A percentile compares a stretch with the other conserved stretches of the same genome.
phyloP scores from a whole-genome alignment of 1,140 invertebrate species.

The Papilio helenus region DNA sequence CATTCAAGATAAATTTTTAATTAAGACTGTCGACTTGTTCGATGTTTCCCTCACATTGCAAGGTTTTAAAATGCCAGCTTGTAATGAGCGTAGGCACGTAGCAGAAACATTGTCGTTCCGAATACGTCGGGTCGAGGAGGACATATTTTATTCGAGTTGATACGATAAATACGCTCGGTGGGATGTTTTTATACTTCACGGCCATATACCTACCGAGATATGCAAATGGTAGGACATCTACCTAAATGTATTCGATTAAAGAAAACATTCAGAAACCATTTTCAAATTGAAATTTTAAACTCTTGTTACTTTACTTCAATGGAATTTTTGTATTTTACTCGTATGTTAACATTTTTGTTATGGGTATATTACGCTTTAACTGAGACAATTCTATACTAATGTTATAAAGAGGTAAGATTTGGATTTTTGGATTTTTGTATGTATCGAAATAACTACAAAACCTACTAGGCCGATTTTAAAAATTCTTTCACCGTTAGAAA shows the following conservation, averaged over 20 bases:
- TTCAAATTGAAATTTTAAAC: background rate
- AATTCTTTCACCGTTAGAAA: too few species aligned
- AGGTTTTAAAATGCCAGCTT: background rate
- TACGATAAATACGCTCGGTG: constrained; percentile 41
- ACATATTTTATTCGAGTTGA: constrained; percentile 46
- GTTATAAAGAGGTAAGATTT: too few species aligned
- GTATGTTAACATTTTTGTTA: too few species aligned
- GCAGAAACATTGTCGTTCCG: constrained; percentile 45
- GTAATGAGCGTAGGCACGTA: constrained; percentile 19
- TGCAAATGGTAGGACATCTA: constrained; percentile 28
- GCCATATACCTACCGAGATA: constrained; percentile 6
- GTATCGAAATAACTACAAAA: too few species aligned
- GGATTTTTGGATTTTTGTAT: too few species aligned
- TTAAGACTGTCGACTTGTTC: constrained; percentile 42
- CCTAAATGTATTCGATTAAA: constrained; percentile 14
- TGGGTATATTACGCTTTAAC: too few species aligned
- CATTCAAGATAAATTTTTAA: constrained; percentile 42
- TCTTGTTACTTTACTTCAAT: background rate
- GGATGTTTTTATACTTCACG: constrained; percentile 46
- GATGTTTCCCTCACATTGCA: background rate
- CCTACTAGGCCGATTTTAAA: too few species aligned
- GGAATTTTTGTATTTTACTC: too few species aligned
- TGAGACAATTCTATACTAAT: too few species aligned
- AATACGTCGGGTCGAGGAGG: constrained; percentile 40
- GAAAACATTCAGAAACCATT: background rate